A percentile compares a stretch with the other conserved stretches of the same genome.
These are phyloP conservation scores for Nerophis lumbriciformis DNA, from an alignment of 2,113 vertebrate species.

Conservation along the genomic window DNA sequence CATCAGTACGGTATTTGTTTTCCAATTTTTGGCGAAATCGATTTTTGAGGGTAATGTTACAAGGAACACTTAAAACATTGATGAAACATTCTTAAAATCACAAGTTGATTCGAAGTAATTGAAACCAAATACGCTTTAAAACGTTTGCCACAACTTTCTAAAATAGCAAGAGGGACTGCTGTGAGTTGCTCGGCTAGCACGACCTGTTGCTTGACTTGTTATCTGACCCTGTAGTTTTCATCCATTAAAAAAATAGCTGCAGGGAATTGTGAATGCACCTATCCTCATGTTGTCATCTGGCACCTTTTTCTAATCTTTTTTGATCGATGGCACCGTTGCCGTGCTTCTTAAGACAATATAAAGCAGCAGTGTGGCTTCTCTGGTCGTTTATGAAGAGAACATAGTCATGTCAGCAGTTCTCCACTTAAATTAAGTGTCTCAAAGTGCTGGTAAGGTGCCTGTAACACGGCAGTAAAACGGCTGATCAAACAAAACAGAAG, in stretches of 20 bases:
- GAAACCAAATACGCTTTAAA: too few species aligned
- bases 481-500: too few species aligned
- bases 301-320: neutral
- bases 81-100: too few species aligned
- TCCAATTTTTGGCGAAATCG: too few species aligned
- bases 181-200: constrained; percentile 48
- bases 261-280: constrained; percentile 14
- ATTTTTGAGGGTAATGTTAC: too few species aligned
- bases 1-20: too few species aligned
- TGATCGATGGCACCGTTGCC: neutral
- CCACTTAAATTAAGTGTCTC: constrained; percentile 8
- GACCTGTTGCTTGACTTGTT: neutral
- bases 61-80: too few species aligned
- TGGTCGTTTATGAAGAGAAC: neutral
- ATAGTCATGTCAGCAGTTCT: neutral
- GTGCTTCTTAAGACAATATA: neutral
- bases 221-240: constrained; percentile 4
- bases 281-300: neutral
- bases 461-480: too few species aligned
- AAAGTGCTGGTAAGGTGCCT: neutral
- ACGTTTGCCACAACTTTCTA: too few species aligned
- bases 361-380: neutral
- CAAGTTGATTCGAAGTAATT: too few species aligned
- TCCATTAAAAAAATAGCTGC: constrained; percentile 26
- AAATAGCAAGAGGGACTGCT: too few species aligned